Evolutionary conservation across 1,140 invertebrate species (phyloP), one percentile per base, ranked within the genome.

Genomic region (Drosophila sp.): DNA sequence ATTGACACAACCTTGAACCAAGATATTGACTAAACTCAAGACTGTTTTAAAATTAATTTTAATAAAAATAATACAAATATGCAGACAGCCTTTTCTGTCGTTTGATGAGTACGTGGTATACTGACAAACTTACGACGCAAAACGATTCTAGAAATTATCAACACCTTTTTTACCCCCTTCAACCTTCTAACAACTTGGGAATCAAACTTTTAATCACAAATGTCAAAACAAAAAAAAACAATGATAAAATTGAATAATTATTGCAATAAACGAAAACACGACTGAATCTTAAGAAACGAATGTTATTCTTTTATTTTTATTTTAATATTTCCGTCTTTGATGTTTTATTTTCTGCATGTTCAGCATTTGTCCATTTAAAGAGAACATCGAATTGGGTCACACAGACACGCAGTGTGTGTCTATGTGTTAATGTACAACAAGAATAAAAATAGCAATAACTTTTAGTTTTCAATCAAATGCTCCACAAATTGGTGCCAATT

Each of bases 401-500:
- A 70, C 41, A 4, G 14, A 46, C 38, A 48, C 32, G 14, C 43
- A 38, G 14, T 21, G 5, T 48, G 14, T 21, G 25, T 40, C 21
- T 34, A 9, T 43, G 16, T 25, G 50, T 56, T 32, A 70, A 21
- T 21, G 21, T 21, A 21, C 1, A 18, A 41, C 27, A 62, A 34
- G 9, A 34, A 29, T 27, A 48, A n/a, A 11, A 6, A 51, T 29
- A 27, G 41, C 65, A 66, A 58, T 54, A 58, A 57, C 63, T 77
- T 67, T 73, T 34, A 72, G 62, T 74, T 80, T 77, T 76, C 73
- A 84, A 84, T 84, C 72, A 80, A 79, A 62, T 59, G 45, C 45
- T 66, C 76, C 61, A 67, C 80, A 80, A 71, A 84, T 84, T 79
- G 80, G 63, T 45, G 77, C 58, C 80, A 84, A 86, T 86, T 86